A percentile compares a stretch with the other conserved stretches of the same genome.
Evolutionary conservation across 23 tunicate genomes (phyloP).

Genomic region (Styela plicata): DNA sequence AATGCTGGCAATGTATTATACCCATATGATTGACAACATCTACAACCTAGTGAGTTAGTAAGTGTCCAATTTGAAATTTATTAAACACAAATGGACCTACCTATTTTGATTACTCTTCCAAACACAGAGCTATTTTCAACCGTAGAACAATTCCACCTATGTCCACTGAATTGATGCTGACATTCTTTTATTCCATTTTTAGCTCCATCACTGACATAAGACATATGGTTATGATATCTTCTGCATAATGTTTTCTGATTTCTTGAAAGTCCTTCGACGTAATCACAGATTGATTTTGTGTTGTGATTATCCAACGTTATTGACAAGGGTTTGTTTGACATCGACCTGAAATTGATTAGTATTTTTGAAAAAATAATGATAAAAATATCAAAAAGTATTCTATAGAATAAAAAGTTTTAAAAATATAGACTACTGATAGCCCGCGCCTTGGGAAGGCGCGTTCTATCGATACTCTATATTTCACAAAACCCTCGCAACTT

Average conservation of each 20-base stretch:
- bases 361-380: too few species aligned
- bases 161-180: constrained; percentile 56
- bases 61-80: too few species aligned
- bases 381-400: too few species aligned
- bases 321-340: background rate
- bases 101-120: constrained; percentile 81
- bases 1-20: too few species aligned
- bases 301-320: background rate
- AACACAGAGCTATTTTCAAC: constrained; percentile 70
- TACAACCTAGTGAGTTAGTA: too few species aligned
- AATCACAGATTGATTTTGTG: background rate
- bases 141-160: constrained; percentile 92
- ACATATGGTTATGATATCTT: constrained; percentile 64
- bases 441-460: too few species aligned
- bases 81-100: too few species aligned
- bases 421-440: too few species aligned
- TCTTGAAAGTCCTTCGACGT: constrained; percentile 38
- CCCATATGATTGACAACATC: too few species aligned
- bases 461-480: too few species aligned
- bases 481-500: too few species aligned
- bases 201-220: constrained; percentile 84
- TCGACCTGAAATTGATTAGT: background rate
- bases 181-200: constrained; percentile 76
- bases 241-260: constrained; percentile 74
- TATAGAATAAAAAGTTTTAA: too few species aligned